Evolutionary conservation across 2,797 vertebrate species (phyloP).

Genomic region (Scarus forsteni): DNA sequence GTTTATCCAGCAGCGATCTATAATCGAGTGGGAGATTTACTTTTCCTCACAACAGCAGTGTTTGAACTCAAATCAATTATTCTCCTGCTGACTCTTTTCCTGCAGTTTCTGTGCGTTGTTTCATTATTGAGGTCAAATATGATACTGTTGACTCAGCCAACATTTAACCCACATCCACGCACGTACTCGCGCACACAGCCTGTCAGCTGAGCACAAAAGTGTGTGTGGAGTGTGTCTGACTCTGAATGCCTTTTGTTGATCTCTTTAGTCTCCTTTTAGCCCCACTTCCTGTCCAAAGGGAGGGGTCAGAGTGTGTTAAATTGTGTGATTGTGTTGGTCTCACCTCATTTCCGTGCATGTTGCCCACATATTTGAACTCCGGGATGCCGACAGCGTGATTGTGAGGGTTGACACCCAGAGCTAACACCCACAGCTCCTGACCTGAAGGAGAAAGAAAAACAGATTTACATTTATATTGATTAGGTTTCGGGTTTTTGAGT

Average conservation of each 20-base stretch:
- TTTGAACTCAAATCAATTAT: background rate
- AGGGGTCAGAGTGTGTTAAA: conserved; percentile 34
- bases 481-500: too few relatives aligned
- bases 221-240: conserved; percentile 45
- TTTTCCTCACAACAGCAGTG: background rate
- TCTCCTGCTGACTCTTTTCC: background rate
- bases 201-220: conserved; percentile 48
- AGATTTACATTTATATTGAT: too few relatives aligned
- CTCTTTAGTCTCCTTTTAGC: conserved; percentile 67
- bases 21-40: background rate
- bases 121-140: background rate
- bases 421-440: conserved; percentile 95
- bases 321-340: conserved; percentile 29
- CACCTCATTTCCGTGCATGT: conserved; percentile 99
- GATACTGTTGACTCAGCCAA: conserved; percentile 31
- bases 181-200: conserved; percentile 32
- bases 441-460: conserved; percentile 74
- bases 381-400: conserved; percentile 92
- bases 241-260: conserved; percentile 75
- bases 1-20: background rate
- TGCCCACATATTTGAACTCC: conserved; percentile 97
- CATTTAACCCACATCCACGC: conserved; percentile 9
- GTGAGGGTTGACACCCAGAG: conserved; percentile 89
- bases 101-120: background rate
- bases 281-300: conserved; percentile 66